Percentiles rank a stretch among this genome's conserved stretches.
These are phyloP conservation scores for Calyptomena viridis DNA, from an alignment of 2,113 vertebrate species.

Conservation along the genomic window DNA sequence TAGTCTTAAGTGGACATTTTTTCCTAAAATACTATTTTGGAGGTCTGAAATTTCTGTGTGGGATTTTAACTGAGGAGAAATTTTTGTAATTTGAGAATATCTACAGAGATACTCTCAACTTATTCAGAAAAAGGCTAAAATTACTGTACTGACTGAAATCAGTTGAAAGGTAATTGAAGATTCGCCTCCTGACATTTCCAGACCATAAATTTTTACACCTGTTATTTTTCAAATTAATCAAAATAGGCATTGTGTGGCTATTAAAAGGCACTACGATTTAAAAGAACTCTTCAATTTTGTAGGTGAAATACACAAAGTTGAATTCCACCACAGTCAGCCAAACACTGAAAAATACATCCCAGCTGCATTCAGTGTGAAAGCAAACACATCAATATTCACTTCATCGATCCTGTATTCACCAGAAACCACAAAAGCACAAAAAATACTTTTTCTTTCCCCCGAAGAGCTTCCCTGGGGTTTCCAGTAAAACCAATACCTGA, in stretches of 20 bases:
- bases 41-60: not conserved
- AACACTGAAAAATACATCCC: not conserved
- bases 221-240: conserved; percentile 22
- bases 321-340: not conserved
- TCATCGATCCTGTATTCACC: not conserved
- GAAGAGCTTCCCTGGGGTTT: conserved; percentile 19
- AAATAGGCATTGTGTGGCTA: not conserved
- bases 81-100: not conserved
- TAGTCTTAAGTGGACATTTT: not conserved
- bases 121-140: not conserved
- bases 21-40: not conserved
- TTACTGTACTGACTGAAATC: not conserved
- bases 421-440: conserved; percentile 44
- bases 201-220: not conserved
- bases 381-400: conserved; percentile 30
- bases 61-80: not conserved
- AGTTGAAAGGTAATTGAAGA: not conserved
- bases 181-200: not conserved
- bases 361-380: not conserved
- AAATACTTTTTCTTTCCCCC: not conserved
- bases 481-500: conserved; percentile 19
- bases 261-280: not conserved
- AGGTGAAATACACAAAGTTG: not conserved
- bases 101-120: not conserved
- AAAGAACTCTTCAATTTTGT: not conserved